phyloP scores from a whole-genome alignment of 2,888 invertebrate genomes.

The Apodemia mormo region DNA sequence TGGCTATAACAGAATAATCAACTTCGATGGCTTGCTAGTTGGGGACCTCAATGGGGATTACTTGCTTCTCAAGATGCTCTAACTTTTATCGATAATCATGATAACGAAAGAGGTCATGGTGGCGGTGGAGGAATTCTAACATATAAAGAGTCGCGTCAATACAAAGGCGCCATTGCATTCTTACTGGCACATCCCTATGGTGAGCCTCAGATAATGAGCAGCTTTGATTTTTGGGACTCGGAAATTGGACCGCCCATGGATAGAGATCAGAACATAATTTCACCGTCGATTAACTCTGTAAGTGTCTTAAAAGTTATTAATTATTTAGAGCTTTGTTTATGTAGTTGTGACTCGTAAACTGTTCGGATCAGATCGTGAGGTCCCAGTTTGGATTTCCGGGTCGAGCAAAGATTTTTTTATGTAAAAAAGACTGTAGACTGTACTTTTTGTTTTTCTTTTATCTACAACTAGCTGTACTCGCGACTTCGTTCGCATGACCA shows the following conservation, averaged over 20 bases:
- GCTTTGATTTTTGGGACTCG: constrained; percentile 85
- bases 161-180: constrained; percentile 91
- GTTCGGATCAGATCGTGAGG: too few relatives aligned
- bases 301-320: constrained; percentile 40
- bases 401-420: too few relatives aligned
- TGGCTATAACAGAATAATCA: too few relatives aligned
- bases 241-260: constrained; percentile 87
- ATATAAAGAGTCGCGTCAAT: constrained; percentile 84
- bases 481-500: too few relatives aligned
- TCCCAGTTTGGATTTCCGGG: too few relatives aligned
- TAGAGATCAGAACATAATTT: constrained; percentile 80
- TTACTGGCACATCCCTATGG: constrained; percentile 92
- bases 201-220: constrained; percentile 91
- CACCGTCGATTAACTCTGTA: constrained; percentile 83
- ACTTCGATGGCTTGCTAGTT: constrained; percentile 82
- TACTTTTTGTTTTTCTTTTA: too few relatives aligned
- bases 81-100: constrained; percentile 92
- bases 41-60: constrained; percentile 85
- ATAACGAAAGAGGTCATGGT: constrained; percentile 87
- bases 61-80: constrained; percentile 78
- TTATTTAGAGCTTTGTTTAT: background rate
- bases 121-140: constrained; percentile 81
- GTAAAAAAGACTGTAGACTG: too few relatives aligned
- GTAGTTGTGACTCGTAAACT: too few relatives aligned
- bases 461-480: too few relatives aligned